A percentile compares a stretch with the other conserved stretches of the same genome.
Evolutionary conservation across 2,113 vertebrate species (phyloP).

Genomic region (Rafetus swinhoei): DNA sequence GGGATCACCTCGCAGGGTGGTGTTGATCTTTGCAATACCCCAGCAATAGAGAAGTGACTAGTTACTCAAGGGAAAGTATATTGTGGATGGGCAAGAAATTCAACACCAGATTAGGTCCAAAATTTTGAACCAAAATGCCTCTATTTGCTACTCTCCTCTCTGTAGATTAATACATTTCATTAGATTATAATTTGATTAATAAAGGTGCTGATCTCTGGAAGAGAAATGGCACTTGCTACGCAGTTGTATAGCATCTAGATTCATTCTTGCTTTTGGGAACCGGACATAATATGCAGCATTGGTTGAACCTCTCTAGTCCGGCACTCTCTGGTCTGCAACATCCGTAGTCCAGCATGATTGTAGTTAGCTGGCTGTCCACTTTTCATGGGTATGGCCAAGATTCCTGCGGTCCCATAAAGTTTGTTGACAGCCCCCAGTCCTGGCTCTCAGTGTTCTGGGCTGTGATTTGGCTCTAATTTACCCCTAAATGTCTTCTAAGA

Average conservation of each 20-base stretch:
- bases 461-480: too few species aligned
- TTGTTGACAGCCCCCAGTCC: too few species aligned
- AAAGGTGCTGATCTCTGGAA: background rate
- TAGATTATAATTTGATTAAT: background rate
- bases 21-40: background rate
- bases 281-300: background rate
- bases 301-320: too few species aligned
- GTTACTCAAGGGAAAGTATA: background rate
- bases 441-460: too few species aligned
- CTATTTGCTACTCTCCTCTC: background rate
- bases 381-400: too few species aligned
- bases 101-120: background rate
- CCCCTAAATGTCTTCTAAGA: too few species aligned
- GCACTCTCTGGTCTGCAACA: too few species aligned
- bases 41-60: background rate
- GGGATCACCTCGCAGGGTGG: background rate
- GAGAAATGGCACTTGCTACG: background rate
- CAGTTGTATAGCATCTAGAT: background rate
- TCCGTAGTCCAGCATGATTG: too few species aligned
- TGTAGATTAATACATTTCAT: background rate
- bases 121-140: background rate
- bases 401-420: too few species aligned
- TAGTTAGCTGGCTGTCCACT: too few species aligned
- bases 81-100: background rate
- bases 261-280: background rate